phyloP scores from a whole-genome alignment of 2,797 vertebrate genomes.

The Sebastes vulpes region DNA sequence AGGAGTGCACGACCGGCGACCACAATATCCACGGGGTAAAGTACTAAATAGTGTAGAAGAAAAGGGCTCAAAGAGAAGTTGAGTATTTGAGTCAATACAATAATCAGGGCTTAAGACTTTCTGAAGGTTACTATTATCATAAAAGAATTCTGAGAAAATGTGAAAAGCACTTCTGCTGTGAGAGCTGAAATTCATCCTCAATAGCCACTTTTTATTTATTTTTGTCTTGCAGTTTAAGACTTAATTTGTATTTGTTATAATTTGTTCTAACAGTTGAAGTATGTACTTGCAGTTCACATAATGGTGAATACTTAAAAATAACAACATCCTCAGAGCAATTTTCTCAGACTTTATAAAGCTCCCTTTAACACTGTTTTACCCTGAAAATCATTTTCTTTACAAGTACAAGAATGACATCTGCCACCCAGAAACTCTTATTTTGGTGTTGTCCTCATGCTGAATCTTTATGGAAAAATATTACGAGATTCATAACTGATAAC shows the following conservation, averaged over 20 bases:
- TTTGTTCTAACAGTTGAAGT: neutral
- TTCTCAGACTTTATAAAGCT: neutral
- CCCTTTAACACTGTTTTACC: neutral
- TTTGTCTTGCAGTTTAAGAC: neutral
- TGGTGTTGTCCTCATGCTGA: neutral
- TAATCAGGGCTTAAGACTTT: neutral
- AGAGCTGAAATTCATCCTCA: neutral
- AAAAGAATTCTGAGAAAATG: neutral
- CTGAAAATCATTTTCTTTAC: neutral
- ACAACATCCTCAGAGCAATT: neutral
- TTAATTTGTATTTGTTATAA: neutral
- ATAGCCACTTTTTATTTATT: too few relatives aligned
- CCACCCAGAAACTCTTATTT: neutral
- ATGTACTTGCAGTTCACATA: neutral
- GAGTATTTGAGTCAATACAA: neutral
- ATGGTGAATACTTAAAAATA: neutral
- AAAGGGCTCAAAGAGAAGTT: neutral
- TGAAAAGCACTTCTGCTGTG: neutral
- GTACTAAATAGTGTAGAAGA: neutral
- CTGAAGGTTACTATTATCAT: neutral
- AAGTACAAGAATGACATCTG: neutral
- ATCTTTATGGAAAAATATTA: neutral
- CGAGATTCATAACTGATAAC: neutral
- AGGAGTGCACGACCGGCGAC: slow-evolving; percentile 88
- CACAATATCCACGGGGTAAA: slow-evolving; percentile 89